A percentile compares a stretch with the other conserved stretches of the same genome.
These are phyloP conservation scores for Trichoplusia ni DNA, from an alignment of 1,140 invertebrate species.

Conservation along the genomic window DNA sequence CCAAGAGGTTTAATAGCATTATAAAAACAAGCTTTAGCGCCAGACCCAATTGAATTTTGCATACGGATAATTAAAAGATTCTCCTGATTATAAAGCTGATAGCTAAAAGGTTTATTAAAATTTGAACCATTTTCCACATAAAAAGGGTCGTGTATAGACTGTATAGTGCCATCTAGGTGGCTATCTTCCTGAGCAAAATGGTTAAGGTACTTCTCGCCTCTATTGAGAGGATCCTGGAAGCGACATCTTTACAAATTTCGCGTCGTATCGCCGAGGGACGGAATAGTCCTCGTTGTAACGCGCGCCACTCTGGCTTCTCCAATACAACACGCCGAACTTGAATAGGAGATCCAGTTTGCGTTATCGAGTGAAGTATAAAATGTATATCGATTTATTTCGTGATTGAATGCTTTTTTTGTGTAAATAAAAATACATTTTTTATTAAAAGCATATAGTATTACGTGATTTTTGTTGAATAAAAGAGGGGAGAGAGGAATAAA, in stretches of 20 bases:
- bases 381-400: neutral
- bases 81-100: neutral
- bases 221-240: conserved; percentile 23
- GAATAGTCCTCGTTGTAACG: conserved; percentile 35
- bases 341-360: conserved; percentile 49
- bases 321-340: conserved; percentile 27
- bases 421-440: neutral
- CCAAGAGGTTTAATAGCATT: conserved; percentile 21
- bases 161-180: conserved; percentile 11
- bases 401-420: neutral
- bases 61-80: conserved; percentile 18
- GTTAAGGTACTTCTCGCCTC: conserved; percentile 25
- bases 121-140: conserved; percentile 4
- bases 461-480: neutral
- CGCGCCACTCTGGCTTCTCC: neutral
- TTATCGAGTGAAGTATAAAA: neutral
- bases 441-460: neutral
- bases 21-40: conserved; percentile 12
- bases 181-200: conserved; percentile 4
- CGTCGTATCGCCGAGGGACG: conserved; percentile 42
- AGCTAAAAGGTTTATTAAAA: conserved; percentile 21
- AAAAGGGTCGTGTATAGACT: conserved; percentile 2
- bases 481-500: too few species aligned
- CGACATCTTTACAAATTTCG: conserved; percentile 51
- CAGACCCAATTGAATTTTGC: conserved; percentile 14